Base-by-base conservation (phyloP, 2,797 vertebrate genomes). In the Macroramphosus scolopax region DNA sequence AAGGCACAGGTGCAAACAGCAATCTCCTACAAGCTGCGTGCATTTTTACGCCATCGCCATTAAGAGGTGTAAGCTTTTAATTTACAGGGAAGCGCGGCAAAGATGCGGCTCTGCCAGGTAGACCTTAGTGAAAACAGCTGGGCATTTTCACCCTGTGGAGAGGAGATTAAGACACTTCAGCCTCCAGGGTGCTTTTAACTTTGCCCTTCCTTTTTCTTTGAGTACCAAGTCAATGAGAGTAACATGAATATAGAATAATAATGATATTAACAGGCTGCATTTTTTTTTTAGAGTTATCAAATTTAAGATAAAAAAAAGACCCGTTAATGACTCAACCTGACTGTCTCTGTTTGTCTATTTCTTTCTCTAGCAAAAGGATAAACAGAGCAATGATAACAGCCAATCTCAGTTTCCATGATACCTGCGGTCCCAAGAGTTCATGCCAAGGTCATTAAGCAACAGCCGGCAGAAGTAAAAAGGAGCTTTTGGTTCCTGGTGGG, bases 391-490 rank as follows among this genome's bases (percentile, higher is more conserved):
- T 42, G 10, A 42, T 14, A 16, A 8, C 1, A 34, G 14, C 7
- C 1, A 30, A 13, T 44, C n/a, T 8, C 3, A 59, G 18, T 14
- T 44, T 25, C 14, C 35, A 36, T 34, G 10, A 48, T 93, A 99
- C 97, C 97, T 98, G 87, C 92, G 93, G 3, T 98, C 95, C 95
- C 96, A 98, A 41, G 96, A 97, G 83, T 98, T 97, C 95, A 99
- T 98, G 58, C 97, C 97, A 51, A 99, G 88, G 78, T 96, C 94
- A 25, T 96, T 90, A 2, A 99, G 91, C 66, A 98, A 77, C 53
- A 97, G 86, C 11, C 94, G 90, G 68, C 96, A 98, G 87, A 97
- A 96, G 77, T 98, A 95, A 77, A 98, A 99, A 4, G 94, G 90
- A 10, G 94, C 93, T 24, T 89, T 93, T 3, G 93, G 93, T 35